Base-by-base conservation (phyloP, 2,888 invertebrate species). In the Eupithecia inturbata region DNA sequence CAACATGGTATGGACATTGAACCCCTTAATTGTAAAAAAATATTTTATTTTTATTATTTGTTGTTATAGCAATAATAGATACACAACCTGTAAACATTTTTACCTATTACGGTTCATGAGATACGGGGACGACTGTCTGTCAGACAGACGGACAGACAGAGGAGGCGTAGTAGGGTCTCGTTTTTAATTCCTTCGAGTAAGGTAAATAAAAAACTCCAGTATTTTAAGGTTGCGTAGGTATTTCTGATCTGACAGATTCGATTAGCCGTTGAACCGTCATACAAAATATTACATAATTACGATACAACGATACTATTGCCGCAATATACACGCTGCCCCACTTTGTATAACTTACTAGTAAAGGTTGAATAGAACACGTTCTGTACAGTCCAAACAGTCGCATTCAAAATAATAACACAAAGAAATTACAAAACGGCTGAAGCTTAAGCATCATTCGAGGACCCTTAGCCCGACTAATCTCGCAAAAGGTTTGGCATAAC, bases 401-500 rank as follows among this genome's bases (percentile, higher is more conserved):
- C 60, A 67, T 67, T 71, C 41, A 31, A 45, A 71, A 71, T 71
- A 64, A 71, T 71, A 71, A 53, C 19, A 67, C 28, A 62, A 63
- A 70, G 49, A 45, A 53, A 71, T 45, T 26, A n/a, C 36, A 33
- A 69, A 74, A 71, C 66, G 45, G 36, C 31, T 49, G n/a, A 67
- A 70, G 39, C 63, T 22, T 53, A 62, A 62, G 31, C 67, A 70
- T 60, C 70, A 26, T 62, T 70, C 71, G 41, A 70, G 36, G 41
- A 57, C 77, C 78, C 75, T 82, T 81, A 79, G 80, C 78, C 81
- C 80, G 78, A 80, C 81, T 84, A 85, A 85, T 83, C 81, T 82
- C 80, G 78, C 79, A 83, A 85, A 83, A 83, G 81, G 79, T 73
- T 79, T 76, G 74, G 72, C 82, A 83, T 84, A 85, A 87, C 85